Percentiles rank a stretch among this genome's conserved stretches.
Conservation (phyloP, 2,888 invertebrate genomes). For the Synanthedon tipuliformis region DNA sequence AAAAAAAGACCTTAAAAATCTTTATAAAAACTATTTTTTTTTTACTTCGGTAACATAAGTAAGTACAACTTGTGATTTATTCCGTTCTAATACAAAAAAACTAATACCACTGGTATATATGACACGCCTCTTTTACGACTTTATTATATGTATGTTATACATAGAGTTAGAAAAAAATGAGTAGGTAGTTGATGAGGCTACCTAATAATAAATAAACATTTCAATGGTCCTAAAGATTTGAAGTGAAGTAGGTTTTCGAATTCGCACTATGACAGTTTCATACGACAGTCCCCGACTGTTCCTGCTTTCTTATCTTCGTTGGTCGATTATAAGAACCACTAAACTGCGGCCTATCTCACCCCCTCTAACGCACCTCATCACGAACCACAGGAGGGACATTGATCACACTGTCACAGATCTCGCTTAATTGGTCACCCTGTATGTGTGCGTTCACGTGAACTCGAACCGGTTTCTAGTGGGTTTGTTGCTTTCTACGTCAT, state of each 20-base stretch:
- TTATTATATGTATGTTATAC: background rate
- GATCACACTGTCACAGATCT: slow-evolving; percentile 51
- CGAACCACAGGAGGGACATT: slow-evolving; percentile 31
- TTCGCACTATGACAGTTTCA: background rate
- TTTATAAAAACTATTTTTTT: too few species aligned
- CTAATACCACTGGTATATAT: too few species aligned
- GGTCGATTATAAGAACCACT: slow-evolving; percentile 42
- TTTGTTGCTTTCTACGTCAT: slow-evolving; percentile 60
- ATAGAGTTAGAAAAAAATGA: background rate
- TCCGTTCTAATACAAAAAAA: too few species aligned
- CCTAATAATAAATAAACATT: background rate
- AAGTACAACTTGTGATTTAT: too few species aligned
- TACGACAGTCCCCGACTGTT: slow-evolving; percentile 23
- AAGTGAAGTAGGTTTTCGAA: background rate
- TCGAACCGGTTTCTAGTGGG: slow-evolving; percentile 54
- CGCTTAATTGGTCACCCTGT: slow-evolving; percentile 53
- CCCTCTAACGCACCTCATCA: slow-evolving; percentile 21
- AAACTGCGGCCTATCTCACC: slow-evolving; percentile 34
- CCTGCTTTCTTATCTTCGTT: slow-evolving; percentile 58
- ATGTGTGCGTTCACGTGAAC: slow-evolving; percentile 57
- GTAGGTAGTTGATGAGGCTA: background rate
- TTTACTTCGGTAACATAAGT: too few species aligned
- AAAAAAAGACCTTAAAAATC: too few species aligned
- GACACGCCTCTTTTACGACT: too few species aligned
- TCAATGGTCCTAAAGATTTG: too few species aligned